Base-by-base conservation (phyloP, 2,888 invertebrate genomes). In the Hypomecis punctinalis region DNA sequence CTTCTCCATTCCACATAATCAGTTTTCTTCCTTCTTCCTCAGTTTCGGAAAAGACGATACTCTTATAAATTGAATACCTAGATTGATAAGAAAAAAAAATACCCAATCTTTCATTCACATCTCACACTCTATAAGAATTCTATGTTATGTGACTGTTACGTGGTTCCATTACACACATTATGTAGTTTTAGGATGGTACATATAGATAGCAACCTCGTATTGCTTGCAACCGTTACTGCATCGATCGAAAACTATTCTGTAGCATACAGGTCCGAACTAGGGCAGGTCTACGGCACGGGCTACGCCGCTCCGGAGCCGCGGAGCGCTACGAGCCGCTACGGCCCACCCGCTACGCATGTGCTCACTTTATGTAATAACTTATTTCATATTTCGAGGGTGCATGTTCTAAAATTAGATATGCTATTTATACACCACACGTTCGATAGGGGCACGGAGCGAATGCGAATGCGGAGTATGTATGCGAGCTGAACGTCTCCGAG, bases 341-440 rank as follows among this genome's bases (percentile, higher is more conserved):
- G 72, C 67, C 13, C 49, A 37, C 49, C 11, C 49, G 77, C 78
- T 76, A 84, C 80, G 79, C 80, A 77, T 80, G 77, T 80, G 79
- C 78, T 76, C 67, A 51, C 45, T 59, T 63, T 55, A 64, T 60
- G 47, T 57, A 55, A 60, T 60, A 51, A 63, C 35, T 37, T 54
- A 23, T 45, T 49, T 43, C 40, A 48, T 33, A 56, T 39, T 33
- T 49, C 11, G 48, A 48, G 39, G 47, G 47, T 63, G 58, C 63
- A 64, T 54, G 10, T 55, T 66, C 65, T 69, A 63, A 67, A 69
- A 62, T 61, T 69, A 67, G 66, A 45, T 57, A 13, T 52, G 53
- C 67, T 71, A 71, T 69, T 68, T 60, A 61, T 61, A 62, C 52
- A 67, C 51, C 39, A 52, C 52, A 51, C 55, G 66, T 52, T 63